Evolutionary conservation across 2,797 vertebrate genomes (phyloP).

Genomic region (Siniperca obscura): DNA sequence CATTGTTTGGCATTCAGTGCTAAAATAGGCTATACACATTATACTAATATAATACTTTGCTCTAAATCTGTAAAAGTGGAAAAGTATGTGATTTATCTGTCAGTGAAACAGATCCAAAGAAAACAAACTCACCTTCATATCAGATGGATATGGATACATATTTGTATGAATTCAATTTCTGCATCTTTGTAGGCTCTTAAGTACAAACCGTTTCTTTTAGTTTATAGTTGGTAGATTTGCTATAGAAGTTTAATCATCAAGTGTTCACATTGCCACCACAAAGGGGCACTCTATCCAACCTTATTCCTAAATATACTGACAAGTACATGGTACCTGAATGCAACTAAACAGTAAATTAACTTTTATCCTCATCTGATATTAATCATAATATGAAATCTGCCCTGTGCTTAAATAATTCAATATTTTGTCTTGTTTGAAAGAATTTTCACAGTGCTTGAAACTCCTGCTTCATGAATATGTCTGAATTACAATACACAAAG

Average conservation of each 20-base stretch:
- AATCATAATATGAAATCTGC: neutral
- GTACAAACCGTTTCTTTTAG: neutral
- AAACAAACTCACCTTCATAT: neutral
- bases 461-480: too few relatives aligned
- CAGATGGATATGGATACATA: too few relatives aligned
- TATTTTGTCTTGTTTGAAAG: neutral
- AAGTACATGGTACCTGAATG: neutral
- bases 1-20: too few relatives aligned
- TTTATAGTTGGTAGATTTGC: neutral
- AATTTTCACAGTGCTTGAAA: too few relatives aligned
- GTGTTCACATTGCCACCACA: constrained; percentile 5
- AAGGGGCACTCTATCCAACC: constrained; percentile 1
- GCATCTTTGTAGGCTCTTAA: neutral
- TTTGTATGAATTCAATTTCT: too few relatives aligned
- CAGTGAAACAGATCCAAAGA: neutral
- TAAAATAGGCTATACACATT: too few relatives aligned
- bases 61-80: neutral
- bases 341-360: neutral
- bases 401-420: neutral
- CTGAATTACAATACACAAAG: too few relatives aligned
- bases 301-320: neutral
- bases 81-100: neutral
- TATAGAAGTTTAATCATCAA: neutral
- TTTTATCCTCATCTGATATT: neutral
- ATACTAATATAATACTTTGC: too few relatives aligned